phyloP scores from a whole-genome alignment of 2,888 invertebrate species.

The Antheraea yamamai region DNA sequence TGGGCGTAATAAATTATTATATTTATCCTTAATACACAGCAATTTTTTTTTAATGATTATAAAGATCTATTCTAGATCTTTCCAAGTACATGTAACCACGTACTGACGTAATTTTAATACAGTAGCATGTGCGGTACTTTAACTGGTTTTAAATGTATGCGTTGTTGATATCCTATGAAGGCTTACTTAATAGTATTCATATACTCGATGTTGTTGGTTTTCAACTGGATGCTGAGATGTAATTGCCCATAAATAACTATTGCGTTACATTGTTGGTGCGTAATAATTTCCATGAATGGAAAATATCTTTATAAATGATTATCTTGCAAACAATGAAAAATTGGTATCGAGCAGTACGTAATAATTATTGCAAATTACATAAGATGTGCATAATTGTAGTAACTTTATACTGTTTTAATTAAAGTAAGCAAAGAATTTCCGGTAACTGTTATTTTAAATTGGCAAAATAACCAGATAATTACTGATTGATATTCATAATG shows the following conservation, averaged over 20 bases:
- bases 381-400: not conserved
- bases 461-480: not conserved
- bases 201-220: not conserved
- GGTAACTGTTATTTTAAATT: not conserved
- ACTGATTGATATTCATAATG: not conserved
- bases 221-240: not conserved
- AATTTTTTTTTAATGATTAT: not conserved
- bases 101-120: not conserved
- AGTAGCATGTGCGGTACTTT: not conserved
- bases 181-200: not conserved
- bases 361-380: not conserved
- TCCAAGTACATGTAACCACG: not conserved
- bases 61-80: not conserved
- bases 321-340: not conserved
- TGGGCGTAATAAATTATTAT: not conserved
- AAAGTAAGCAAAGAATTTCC: not conserved
- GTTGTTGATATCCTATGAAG: not conserved
- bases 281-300: not conserved
- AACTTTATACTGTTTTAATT: not conserved
- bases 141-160: constrained; percentile 3
- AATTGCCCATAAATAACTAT: not conserved
- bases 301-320: not conserved
- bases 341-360: not conserved
- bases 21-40: not conserved
- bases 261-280: not conserved